Evolutionary conservation across 2,888 invertebrate genomes (phyloP).

Genomic region (Acleris literana): DNA sequence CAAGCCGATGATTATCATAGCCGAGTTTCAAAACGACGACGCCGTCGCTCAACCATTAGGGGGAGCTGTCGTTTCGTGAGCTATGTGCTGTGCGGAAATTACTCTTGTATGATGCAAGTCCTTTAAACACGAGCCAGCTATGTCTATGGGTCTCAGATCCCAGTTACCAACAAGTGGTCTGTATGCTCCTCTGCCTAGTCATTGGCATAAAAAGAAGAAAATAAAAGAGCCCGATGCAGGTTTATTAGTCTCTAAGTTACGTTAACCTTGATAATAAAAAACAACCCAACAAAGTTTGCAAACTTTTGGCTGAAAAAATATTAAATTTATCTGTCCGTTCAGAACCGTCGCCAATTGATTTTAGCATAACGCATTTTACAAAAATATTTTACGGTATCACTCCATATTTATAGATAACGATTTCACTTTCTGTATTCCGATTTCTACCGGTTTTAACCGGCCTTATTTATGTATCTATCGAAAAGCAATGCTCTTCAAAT

Average conservation of each 20-base stretch:
- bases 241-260: too few species aligned
- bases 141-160: too few species aligned
- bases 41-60: constrained; percentile 17
- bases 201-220: too few species aligned
- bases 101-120: constrained; percentile 47
- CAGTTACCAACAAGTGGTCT: too few species aligned
- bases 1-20: constrained; percentile 35
- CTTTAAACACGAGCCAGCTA: constrained; percentile 28
- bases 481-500: constrained; percentile 3
- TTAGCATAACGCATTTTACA: constrained; percentile 9
- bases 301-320: too few species aligned
- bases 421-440: constrained; percentile 23
- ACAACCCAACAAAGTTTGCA: too few species aligned
- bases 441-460: constrained; percentile 9
- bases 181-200: too few species aligned
- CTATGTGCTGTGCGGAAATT: constrained; percentile 48
- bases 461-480: constrained; percentile 14
- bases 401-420: constrained; percentile 12
- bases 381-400: constrained; percentile 11
- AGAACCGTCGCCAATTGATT: constrained; percentile 7
- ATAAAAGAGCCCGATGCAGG: too few species aligned
- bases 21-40: constrained; percentile 37
- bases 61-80: constrained; percentile 49
- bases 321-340: not conserved
- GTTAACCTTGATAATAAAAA: not conserved